Conservation (phyloP, 2,888 invertebrate genomes). For the Oegoconia quadripuncta region DNA sequence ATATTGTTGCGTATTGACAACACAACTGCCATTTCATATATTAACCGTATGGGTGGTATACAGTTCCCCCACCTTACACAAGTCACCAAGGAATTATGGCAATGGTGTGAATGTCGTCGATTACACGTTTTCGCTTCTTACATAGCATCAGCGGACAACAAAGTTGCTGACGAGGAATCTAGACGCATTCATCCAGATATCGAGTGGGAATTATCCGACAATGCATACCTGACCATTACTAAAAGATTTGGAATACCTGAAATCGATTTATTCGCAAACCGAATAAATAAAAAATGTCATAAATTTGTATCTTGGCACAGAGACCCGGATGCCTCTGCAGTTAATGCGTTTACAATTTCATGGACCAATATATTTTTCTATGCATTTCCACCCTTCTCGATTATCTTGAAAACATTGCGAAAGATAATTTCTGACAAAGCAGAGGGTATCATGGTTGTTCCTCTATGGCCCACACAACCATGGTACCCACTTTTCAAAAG, state of each 20-base stretch:
- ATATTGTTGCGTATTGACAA: slow-evolving; percentile 8
- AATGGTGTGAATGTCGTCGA: slow-evolving; percentile 2
- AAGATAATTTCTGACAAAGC: slow-evolving; percentile 15
- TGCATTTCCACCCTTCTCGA: no score
- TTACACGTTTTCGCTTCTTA: slow-evolving; percentile 1
- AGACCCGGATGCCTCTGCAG: slow-evolving; percentile 5
- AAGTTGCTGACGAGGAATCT: slow-evolving; percentile 6
- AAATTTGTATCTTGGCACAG: no score
- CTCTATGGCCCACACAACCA: no score
- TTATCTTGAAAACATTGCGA: slow-evolving; percentile 9
- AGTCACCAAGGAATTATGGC: no score
- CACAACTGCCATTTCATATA: slow-evolving; percentile 8
- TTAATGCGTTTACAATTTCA: slow-evolving; percentile 10
- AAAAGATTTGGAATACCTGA: neutral
- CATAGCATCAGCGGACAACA: neutral
- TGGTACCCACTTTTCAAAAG: slow-evolving; percentile 10
- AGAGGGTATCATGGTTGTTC: slow-evolving; percentile 13
- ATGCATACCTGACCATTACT: neutral
- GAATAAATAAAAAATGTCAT: neutral
- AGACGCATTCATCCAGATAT: neutral
- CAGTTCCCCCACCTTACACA: no score
- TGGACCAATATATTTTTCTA: slow-evolving; percentile 10
- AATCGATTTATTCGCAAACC: slow-evolving; percentile 1
- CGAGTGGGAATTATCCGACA: slow-evolving; percentile 1
- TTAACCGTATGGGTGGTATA: no score